Conservation (phyloP, 2,113 vertebrate species). For the Chrysemys picta region DNA sequence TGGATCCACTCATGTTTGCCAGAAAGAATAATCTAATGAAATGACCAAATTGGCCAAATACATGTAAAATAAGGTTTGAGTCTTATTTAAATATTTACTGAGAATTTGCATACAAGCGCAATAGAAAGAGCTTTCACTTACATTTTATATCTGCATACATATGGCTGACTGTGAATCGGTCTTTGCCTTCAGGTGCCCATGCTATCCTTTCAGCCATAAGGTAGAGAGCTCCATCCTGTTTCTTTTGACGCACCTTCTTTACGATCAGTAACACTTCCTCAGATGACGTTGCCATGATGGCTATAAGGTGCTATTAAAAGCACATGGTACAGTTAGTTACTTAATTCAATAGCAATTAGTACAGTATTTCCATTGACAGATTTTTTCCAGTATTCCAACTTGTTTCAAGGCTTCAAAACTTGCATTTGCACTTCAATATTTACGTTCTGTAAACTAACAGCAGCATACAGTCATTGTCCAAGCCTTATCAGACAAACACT, state of each 20-base stretch:
- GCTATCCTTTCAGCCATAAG: conserved; percentile 98
- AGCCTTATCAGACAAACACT: neutral
- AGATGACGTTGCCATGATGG: conserved; percentile 93
- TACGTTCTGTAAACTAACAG: neutral
- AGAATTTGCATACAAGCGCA: neutral
- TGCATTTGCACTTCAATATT: neutral
- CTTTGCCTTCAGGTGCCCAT: conserved; percentile 98
- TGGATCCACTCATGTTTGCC: neutral
- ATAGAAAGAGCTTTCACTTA: conserved; percentile 77
- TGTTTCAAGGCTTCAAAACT: neutral
- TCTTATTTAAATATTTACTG: rapidly evolving
- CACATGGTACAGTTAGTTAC: neutral
- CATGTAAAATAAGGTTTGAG: rapidly evolving
- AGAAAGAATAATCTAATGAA: neutral
- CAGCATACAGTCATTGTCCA: neutral
- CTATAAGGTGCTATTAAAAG: conserved; percentile 42
- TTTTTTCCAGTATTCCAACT: neutral
- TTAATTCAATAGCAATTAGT: neutral
- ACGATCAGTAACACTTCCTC: conserved; percentile 97
- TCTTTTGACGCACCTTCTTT: conserved; percentile 96
- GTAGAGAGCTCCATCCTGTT: conserved; percentile 97
- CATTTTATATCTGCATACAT: conserved; percentile 97
- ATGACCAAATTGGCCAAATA: neutral
- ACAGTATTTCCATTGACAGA: neutral
- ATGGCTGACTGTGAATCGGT: conserved; percentile 97